Percentiles rank a stretch among this genome's conserved stretches.
phyloP scores from a whole-genome alignment of 2,113 vertebrate species.

The Coregonus clupeaformis region DNA sequence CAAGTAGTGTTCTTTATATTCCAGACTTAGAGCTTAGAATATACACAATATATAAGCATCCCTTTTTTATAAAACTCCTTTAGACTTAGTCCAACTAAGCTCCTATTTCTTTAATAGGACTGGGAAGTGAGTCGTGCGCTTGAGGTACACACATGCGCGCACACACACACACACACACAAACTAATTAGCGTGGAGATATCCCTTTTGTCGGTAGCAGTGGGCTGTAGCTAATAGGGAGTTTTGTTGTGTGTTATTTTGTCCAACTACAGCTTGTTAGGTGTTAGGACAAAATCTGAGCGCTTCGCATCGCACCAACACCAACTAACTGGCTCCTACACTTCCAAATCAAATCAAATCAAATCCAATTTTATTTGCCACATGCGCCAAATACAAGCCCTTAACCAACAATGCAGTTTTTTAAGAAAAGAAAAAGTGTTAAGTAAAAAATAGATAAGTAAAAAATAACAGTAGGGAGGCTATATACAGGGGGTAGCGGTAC shows the following conservation, averaged over 20 bases:
- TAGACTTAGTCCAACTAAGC: not conserved
- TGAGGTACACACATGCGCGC: too few relatives aligned
- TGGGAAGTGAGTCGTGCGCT: not conserved
- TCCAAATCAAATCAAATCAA: too few relatives aligned
- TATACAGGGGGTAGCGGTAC: too few relatives aligned
- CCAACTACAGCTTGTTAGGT: constrained; percentile 12
- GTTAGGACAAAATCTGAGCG: constrained; percentile 19
- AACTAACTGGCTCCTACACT: not conserved
- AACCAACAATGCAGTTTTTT: too few relatives aligned
- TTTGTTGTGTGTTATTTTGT: too few relatives aligned
- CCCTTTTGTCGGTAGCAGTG: not conserved
- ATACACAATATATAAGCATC: not conserved
- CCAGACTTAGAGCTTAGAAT: not conserved
- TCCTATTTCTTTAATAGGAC: not conserved
- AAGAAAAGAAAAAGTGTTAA: too few relatives aligned
- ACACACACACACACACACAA: not conserved
- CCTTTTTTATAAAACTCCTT: not conserved
- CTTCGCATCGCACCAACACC: not conserved
- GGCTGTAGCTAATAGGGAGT: constrained; percentile 2
- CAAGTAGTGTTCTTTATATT: not conserved
- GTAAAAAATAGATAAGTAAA: too few relatives aligned
- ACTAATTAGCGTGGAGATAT: not conserved
- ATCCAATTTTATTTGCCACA: too few relatives aligned
- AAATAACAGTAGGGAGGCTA: too few relatives aligned
- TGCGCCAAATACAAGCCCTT: too few relatives aligned